Evolutionary conservation across 2,113 vertebrate species (phyloP).

Genomic region (Psephotus haematonotus): DNA sequence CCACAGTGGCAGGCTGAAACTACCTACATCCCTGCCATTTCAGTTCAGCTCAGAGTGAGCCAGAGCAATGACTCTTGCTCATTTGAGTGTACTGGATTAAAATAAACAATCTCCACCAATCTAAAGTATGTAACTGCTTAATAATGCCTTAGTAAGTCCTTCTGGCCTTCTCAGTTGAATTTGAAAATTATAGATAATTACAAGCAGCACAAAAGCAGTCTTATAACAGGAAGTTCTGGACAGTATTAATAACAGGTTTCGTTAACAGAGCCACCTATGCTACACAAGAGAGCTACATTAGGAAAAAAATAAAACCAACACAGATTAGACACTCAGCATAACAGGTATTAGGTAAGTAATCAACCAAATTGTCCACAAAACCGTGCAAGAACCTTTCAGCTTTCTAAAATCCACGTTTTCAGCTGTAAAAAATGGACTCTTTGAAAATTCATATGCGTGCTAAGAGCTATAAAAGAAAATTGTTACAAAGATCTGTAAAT

Average conservation of each 20-base stretch:
- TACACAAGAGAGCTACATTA: neutral
- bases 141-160: neutral
- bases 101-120: constrained; percentile 16
- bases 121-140: neutral
- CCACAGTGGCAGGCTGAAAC: neutral
- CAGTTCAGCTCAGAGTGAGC: neutral
- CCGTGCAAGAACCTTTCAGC: neutral
- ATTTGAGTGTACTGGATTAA: constrained; percentile 6
- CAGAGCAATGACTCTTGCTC: neutral
- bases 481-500: neutral
- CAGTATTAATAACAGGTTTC: constrained; percentile 35
- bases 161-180: neutral
- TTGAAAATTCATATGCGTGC: neutral
- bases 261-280: neutral
- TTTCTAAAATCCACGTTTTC: neutral
- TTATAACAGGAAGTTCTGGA: constrained; percentile 36
- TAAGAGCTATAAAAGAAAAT: neutral
- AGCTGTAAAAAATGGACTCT: neutral
- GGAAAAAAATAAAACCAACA: neutral
- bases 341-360: neutral
- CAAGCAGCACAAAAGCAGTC: neutral
- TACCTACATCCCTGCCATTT: neutral
- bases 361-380: neutral
- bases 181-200: constrained; percentile 41
- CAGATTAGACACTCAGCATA: neutral